Evolutionary conservation across 1,140 invertebrate species (phyloP), one percentile per base, ranked within the genome.

Genomic region (Andrena cerasifolii): DNA sequence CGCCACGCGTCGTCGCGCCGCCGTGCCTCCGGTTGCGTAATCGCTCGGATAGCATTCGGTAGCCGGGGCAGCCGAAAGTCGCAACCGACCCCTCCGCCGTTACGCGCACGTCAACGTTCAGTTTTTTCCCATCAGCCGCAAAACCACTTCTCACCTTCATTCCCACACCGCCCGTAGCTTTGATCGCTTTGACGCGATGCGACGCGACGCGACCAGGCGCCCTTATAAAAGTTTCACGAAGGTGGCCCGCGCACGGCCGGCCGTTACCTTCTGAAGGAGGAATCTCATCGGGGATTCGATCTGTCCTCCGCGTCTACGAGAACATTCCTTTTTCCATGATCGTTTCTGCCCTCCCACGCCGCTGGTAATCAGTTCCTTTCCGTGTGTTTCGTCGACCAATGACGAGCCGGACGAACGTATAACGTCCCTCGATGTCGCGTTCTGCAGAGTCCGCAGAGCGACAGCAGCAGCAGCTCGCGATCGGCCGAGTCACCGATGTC

Each of bases 401-500:
- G 74, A 80, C 54, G 62, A 74, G 73, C 45, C 43, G 81, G 58
- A 70, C 82, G 80, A 79, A 47, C 65, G 36, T 40, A 28, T 73
- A 72, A 84, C 82, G 65, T 62, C 49, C 47, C 79, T 78, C 63
- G 78, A 79, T 78, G 78, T 73, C 76, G 62, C 70, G 78, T 70
- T 71, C 82, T 76, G 82, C 89, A 92, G 92, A 92, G 92, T 88
- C 92, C 92, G 86, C 92, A 92, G 84, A 92, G 92, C 86, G 92
- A 93, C 86, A 92, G 91, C 83, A 92, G 92, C 87, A 90, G 91
- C 85, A 93, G 92, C 87, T 93, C 91, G 79, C 90, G 92, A 89
- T 93, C 92, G 87, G 89, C 91, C 79, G 92, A 93, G 87, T 93
- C 92, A 84, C 92, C 92, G 85, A 93, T 93, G 91, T 92, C 92